A percentile compares a stretch with the other conserved stretches of the same genome.
Conservation (phyloP, 1,140 invertebrate species). For the Cherax destructor region DNA sequence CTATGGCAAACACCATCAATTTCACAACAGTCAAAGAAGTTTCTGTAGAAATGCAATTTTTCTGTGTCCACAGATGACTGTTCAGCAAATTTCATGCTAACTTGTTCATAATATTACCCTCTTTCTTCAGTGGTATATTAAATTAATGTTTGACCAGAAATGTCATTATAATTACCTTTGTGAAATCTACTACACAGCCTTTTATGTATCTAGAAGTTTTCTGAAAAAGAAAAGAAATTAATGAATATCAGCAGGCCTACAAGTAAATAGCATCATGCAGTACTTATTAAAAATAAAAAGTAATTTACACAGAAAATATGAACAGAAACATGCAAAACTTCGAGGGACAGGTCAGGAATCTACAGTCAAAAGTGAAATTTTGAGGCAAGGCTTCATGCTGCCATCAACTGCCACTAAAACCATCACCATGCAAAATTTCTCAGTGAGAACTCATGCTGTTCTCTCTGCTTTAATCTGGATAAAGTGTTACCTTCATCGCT, state of each 20-base stretch:
- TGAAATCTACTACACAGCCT: constrained; percentile 70
- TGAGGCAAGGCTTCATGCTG: constrained; percentile 52
- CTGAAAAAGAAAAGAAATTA: constrained; percentile 69
- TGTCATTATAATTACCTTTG: constrained; percentile 65
- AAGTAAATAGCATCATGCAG: constrained; percentile 50
- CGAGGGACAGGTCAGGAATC: constrained; percentile 67
- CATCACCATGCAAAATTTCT: constrained; percentile 48
- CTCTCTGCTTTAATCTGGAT: constrained; percentile 25
- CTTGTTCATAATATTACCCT: not conserved
- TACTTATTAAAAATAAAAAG: constrained; percentile 31
- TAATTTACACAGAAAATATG: constrained; percentile 58
- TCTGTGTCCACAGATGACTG: constrained; percentile 6
- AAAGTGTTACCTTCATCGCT: constrained; percentile 72
- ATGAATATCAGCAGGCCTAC: constrained; percentile 60
- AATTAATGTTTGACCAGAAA: constrained; percentile 32
- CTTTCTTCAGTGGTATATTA: not conserved
- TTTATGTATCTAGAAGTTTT: constrained; percentile 68
- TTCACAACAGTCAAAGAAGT: not conserved
- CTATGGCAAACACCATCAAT: not conserved
- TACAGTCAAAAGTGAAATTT: constrained; percentile 57
- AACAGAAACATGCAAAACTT: constrained; percentile 64
- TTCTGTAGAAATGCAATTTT: not conserved
- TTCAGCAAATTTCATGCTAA: constrained; percentile 25
- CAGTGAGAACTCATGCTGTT: constrained; percentile 51
- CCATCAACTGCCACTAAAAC: constrained; percentile 47